phyloP scores from a whole-genome alignment of 2,797 vertebrate species.

The Amphiprion clarkii region DNA sequence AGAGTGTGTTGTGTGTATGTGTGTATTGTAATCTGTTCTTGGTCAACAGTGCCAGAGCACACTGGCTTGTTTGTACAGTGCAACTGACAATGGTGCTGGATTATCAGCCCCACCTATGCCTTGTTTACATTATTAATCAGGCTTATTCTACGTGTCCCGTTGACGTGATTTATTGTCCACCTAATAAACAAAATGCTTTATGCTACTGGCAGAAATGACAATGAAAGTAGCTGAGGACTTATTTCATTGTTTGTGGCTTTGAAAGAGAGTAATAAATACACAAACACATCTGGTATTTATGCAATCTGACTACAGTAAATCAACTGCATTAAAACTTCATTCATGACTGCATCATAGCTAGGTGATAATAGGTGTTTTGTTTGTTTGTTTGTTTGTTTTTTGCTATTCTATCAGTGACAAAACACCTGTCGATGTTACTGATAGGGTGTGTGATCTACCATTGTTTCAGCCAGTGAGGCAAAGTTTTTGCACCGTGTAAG shows the following conservation, averaged over 20 bases:
- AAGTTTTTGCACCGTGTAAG: not conserved
- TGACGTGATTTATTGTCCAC: not conserved
- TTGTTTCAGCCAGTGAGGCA: not conserved
- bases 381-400: not conserved
- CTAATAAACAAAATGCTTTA: not conserved
- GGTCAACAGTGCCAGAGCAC: not conserved
- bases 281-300: not conserved
- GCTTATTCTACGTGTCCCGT: not conserved
- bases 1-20: constrained; percentile 9
- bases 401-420: not conserved
- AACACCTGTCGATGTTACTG: not conserved
- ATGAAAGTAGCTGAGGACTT: not conserved
- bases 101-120: constrained; percentile 8
- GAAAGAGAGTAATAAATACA: not conserved
- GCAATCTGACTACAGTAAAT: not conserved
- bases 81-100: not conserved
- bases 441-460: not conserved
- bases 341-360: not conserved
- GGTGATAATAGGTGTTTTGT: not conserved
- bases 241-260: not conserved
- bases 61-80: not conserved
- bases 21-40: constrained; percentile 8
- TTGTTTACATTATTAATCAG: constrained; percentile 4
- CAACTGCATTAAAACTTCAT: not conserved
- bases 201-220: not conserved